A percentile compares a stretch with the other conserved stretches of the same genome.
Evolutionary conservation across 2,113 vertebrate species (phyloP).

Genomic region (Paracanthobrama guichenoti): DNA sequence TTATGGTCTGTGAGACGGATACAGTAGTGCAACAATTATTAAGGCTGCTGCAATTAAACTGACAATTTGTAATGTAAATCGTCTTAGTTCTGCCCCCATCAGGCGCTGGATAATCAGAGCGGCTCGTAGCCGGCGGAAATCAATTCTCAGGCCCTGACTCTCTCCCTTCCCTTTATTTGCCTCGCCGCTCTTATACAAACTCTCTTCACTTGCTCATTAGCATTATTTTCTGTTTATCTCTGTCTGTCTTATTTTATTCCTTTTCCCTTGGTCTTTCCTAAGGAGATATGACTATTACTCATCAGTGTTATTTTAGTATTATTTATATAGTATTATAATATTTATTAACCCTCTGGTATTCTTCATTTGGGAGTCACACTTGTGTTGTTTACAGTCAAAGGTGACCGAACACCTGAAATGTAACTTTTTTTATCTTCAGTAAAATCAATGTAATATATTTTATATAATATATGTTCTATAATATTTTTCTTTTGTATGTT

Average conservation of each 20-base stretch:
- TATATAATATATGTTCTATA: no score
- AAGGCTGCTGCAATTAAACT: conserved; percentile 66
- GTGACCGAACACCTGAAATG: no score
- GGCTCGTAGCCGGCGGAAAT: conserved; percentile 57
- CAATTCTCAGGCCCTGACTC: conserved; percentile 50
- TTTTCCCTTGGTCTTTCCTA: no score
- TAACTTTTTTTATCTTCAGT: no score
- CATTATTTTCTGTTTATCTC: background rate
- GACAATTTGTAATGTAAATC: conserved; percentile 75
- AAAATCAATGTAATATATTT: no score
- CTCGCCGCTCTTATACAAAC: background rate
- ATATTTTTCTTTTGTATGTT: no score
- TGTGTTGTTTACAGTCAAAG: no score
- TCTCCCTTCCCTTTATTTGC: background rate
- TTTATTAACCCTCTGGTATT: no score
- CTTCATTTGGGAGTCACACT: no score
- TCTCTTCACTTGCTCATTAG: conserved; percentile 33
- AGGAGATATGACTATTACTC: no score
- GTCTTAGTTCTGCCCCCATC: conserved; percentile 59
- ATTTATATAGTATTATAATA: no score
- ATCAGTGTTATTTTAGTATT: no score
- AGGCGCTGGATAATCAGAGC: conserved; percentile 66
- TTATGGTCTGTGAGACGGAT: conserved; percentile 61
- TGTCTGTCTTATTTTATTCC: background rate
- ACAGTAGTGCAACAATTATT: conserved; percentile 67